A percentile compares a stretch with the other conserved stretches of the same genome.
Evolutionary conservation across 2,113 vertebrate species (phyloP).

Genomic region (Podarcis cretensis): DNA sequence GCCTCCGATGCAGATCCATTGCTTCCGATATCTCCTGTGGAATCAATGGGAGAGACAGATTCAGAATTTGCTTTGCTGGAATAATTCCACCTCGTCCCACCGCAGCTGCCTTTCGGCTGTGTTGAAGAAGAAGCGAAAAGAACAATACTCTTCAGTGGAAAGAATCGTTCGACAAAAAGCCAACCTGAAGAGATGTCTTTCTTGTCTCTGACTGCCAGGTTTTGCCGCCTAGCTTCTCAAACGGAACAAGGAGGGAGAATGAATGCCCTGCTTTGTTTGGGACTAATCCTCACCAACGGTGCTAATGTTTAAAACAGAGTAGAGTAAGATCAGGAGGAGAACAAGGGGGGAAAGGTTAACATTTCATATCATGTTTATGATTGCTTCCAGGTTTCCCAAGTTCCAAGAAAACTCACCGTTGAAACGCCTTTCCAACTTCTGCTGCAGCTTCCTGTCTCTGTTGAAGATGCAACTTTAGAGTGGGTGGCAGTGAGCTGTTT

Average conservation of each 20-base stretch:
- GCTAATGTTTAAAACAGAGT: slow-evolving; percentile 32
- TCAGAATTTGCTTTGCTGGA: slow-evolving; percentile 6
- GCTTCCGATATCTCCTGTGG: slow-evolving; percentile 7
- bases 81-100: slow-evolving; percentile 14
- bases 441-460: background rate
- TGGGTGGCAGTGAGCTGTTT: background rate
- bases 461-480: background rate
- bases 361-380: slow-evolving; percentile 11
- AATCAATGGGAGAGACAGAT: background rate
- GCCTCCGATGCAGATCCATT: background rate
- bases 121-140: background rate
- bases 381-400: slow-evolving; percentile 26
- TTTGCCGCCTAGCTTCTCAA: slow-evolving; percentile 14
- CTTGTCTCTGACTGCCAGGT: slow-evolving; percentile 11
- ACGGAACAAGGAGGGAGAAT: background rate
- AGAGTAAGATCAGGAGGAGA: background rate
- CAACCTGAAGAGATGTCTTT: slow-evolving; percentile 39
- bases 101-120: slow-evolving; percentile 34
- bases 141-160: slow-evolving; percentile 44
- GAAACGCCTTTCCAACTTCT: background rate
- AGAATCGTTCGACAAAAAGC: slow-evolving; percentile 36
- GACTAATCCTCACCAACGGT: background rate
- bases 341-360: slow-evolving; percentile 7
- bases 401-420: background rate
- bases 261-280: slow-evolving; percentile 17